Conservation (phyloP, 2,888 invertebrate species). For the Rapana venosa region DNA sequence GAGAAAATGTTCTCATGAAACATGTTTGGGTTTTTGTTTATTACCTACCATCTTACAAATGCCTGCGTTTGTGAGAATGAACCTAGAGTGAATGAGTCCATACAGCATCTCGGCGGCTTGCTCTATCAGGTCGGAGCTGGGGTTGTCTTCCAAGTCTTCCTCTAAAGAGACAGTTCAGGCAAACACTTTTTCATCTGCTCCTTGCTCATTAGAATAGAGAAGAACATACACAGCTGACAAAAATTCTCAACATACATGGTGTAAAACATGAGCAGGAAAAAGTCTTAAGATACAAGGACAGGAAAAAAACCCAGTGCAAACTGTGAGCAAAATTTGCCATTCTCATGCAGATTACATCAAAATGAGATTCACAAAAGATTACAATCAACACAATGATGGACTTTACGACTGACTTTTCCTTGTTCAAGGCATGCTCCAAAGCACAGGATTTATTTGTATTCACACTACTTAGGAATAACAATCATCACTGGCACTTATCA, state of each 20-base stretch:
- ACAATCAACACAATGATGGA: too few relatives aligned
- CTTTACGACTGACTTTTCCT: too few relatives aligned
- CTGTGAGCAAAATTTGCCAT: too few relatives aligned
- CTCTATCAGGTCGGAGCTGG: constrained; percentile 97
- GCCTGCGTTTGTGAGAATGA: constrained; percentile 98
- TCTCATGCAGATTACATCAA: neutral
- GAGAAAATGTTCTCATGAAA: neutral
- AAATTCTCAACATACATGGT: neutral
- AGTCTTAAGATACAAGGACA: too few relatives aligned
- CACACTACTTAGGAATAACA: too few relatives aligned
- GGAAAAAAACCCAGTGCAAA: too few relatives aligned
- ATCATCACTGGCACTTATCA: too few relatives aligned
- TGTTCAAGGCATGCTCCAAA: too few relatives aligned
- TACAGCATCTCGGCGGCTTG: constrained; percentile 99
- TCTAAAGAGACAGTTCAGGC: constrained; percentile 37
- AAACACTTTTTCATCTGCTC: neutral
- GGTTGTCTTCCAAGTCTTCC: constrained; percentile 88
- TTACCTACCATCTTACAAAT: constrained; percentile 91
- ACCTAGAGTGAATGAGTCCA: constrained; percentile 98
- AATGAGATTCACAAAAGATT: too few relatives aligned
- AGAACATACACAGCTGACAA: neutral
- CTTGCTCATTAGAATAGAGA: neutral
- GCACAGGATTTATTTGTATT: too few relatives aligned
- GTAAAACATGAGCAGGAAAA: too few relatives aligned
- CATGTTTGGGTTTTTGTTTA: neutral